These are phyloP conservation scores for Pterocles orientalis DNA, from an alignment of 2,113 vertebrate species.

Conservation along the genomic window DNA sequence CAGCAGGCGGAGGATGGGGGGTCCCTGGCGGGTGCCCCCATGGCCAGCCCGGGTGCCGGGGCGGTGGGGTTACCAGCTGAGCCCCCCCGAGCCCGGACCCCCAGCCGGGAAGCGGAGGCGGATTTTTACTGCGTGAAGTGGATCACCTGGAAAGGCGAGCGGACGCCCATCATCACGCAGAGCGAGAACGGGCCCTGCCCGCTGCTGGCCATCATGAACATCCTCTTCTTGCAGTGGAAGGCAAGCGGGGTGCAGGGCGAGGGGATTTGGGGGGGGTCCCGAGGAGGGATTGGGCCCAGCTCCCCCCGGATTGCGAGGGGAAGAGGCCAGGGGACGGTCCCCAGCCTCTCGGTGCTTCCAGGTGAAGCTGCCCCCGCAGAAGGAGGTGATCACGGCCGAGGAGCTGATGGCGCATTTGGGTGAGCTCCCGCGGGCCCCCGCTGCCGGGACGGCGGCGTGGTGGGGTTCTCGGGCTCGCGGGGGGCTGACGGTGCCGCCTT, in stretches of 20 bases:
- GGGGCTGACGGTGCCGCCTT: not conserved
- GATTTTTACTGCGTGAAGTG: slow-evolving; percentile 91
- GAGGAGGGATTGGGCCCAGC: fast-evolving
- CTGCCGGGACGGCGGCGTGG: fast-evolving
- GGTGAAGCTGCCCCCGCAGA: slow-evolving; percentile 90
- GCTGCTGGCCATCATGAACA: slow-evolving; percentile 93
- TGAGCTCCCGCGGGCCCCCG: slow-evolving; percentile 35
- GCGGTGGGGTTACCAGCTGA: not conserved
- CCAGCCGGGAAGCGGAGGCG: not conserved
- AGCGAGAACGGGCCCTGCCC: slow-evolving; percentile 93
- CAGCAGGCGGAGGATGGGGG: fast-evolving
- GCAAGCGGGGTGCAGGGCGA: slow-evolving; percentile 19
- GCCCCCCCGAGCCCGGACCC: not conserved
- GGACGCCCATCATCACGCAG: slow-evolving; percentile 89
- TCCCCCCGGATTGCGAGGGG: fast-evolving
- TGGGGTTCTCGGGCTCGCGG: fast-evolving
- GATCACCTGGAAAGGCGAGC: slow-evolving; percentile 92
- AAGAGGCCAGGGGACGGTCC: fast-evolving
- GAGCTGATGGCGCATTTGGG: slow-evolving; percentile 93
- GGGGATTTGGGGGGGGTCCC: fast-evolving
- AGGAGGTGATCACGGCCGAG: slow-evolving; percentile 88
- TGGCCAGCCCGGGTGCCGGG: not conserved
- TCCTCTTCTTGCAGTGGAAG: slow-evolving; percentile 93
- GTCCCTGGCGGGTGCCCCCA: fast-evolving
- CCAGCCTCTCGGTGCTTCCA: not conserved